Evolutionary conservation across 1,140 invertebrate genomes (phyloP), one percentile per base, ranked within the genome.

Genomic region (Caerostris extrusa): DNA sequence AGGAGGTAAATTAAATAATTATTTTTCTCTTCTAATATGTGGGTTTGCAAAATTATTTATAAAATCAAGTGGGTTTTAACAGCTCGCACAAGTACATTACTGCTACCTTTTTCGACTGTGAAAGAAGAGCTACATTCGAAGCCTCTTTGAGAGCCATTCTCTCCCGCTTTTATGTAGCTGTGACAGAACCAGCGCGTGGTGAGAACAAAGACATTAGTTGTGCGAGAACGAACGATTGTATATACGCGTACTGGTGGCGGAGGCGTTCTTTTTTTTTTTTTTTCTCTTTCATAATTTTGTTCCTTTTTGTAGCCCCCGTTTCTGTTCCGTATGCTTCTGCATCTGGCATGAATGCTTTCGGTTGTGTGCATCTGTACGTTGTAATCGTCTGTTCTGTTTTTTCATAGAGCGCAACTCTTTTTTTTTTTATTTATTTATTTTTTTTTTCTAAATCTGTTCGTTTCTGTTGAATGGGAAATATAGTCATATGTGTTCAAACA

Each of bases 181-280:
- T 77, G 34, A 77, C 71, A 77, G 34, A 34, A 77, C 34, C 34
- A 34, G 19, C 71, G 19, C 10, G 3, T 77, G 19, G 10, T 50
- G 71, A 77, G 71, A 77, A 77, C 71, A 77, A 77, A 77, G 71
- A 53, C 71, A 77, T 77, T 77, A 77, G 8, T 77, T 77, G 71
- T 77, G 34, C 8, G 8, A 7, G 50, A 77, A 50, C 71, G 71
- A 53, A 50, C 71, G 34, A 77, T 77, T 53, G 71, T 77, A 50
- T 53, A 53, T 34, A 77, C 19, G 34, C 12, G 71, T 77, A 77
- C 71, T 34, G 53, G 50, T 12, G 7, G 71, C 8, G 71, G 71
- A 34, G 8, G 71, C 10, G 50, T 77, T 77, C 50, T 77, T 77
- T 77, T 77, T 8, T 19, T 67, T 67, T 67, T 67, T 67, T 17